Percentiles rank a stretch among this genome's conserved stretches.
These are phyloP conservation scores for Orestias chungarensis DNA, from an alignment of 2,797 vertebrate genomes.

Conservation along the genomic window DNA sequence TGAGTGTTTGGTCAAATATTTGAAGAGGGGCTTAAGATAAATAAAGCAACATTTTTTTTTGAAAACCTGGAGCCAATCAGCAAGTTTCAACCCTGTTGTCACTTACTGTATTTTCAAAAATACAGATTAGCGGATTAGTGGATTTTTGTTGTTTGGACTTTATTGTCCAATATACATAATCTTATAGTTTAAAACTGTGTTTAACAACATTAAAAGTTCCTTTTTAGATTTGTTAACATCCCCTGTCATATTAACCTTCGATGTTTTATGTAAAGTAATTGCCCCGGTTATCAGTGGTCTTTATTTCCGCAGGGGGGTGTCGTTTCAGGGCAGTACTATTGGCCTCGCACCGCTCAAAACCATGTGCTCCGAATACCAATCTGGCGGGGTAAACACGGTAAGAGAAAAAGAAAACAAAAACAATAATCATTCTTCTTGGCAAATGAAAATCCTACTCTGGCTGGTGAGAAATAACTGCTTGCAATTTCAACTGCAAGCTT, in stretches of 20 bases:
- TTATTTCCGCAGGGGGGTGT: conserved; percentile 83
- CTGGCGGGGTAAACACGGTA: conserved; percentile 95
- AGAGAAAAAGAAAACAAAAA: conserved; percentile 52
- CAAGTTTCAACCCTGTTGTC: too few species aligned
- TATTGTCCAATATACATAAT: too few species aligned
- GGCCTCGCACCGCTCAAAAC: conserved; percentile 93
- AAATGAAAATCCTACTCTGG: neutral
- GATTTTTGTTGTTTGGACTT: too few species aligned
- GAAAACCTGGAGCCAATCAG: too few species aligned
- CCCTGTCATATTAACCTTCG: neutral
- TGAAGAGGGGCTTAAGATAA: too few species aligned
- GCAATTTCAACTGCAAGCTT: neutral
- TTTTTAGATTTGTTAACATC: too few species aligned
- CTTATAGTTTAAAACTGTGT: too few species aligned
- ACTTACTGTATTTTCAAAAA: too few species aligned
- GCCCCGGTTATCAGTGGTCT: conserved; percentile 26
- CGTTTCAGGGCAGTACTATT: conserved; percentile 93
- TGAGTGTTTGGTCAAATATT: too few species aligned
- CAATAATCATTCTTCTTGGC: neutral
- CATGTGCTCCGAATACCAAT: conserved; percentile 97
- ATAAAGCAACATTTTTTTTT: too few species aligned
- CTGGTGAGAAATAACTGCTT: neutral
- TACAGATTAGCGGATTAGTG: too few species aligned
- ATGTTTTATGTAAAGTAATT: neutral
- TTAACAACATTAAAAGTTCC: too few species aligned